Percentiles rank a stretch among this genome's conserved stretches.
phyloP scores from a whole-genome alignment of 2,888 invertebrate genomes.

The Melolontha melolontha region DNA sequence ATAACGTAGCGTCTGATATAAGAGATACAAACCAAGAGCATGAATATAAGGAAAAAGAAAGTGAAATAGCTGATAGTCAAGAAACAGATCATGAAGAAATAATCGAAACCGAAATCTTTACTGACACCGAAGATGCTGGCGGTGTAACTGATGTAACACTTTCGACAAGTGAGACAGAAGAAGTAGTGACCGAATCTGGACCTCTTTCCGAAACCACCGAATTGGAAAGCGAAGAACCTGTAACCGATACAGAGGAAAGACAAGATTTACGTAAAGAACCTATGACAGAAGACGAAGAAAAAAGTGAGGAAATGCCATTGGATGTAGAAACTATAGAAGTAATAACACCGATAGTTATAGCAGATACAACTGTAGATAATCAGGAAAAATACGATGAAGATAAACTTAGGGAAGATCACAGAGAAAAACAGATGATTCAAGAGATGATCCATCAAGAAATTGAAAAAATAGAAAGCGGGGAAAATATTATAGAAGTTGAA shows the following conservation, averaged over 20 bases:
- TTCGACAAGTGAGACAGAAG: not conserved
- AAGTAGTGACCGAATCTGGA: not conserved
- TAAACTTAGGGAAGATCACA: no score
- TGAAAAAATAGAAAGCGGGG: not conserved
- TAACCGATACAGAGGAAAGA: no score
- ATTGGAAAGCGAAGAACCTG: no score
- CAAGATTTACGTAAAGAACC: not conserved
- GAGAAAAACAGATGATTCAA: no score
- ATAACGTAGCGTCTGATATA: no score
- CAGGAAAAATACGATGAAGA: not conserved
- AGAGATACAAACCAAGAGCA: no score
- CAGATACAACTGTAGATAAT: no score
- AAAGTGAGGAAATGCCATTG: not conserved
- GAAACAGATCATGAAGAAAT: constrained; percentile 4
- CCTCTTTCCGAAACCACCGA: not conserved
- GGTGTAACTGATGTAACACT: constrained; percentile 1
- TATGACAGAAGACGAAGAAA: not conserved
- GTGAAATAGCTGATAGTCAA: not conserved
- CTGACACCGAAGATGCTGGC: not conserved
- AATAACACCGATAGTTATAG: not conserved
- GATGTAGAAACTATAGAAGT: not conserved
- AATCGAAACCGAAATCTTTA: not conserved
- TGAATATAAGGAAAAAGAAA: not conserved
- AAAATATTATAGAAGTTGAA: not conserved
- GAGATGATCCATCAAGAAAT: not conserved